Base-by-base conservation (phyloP, 2,113 vertebrate species). In the Peromyscus polionotus region DNA sequence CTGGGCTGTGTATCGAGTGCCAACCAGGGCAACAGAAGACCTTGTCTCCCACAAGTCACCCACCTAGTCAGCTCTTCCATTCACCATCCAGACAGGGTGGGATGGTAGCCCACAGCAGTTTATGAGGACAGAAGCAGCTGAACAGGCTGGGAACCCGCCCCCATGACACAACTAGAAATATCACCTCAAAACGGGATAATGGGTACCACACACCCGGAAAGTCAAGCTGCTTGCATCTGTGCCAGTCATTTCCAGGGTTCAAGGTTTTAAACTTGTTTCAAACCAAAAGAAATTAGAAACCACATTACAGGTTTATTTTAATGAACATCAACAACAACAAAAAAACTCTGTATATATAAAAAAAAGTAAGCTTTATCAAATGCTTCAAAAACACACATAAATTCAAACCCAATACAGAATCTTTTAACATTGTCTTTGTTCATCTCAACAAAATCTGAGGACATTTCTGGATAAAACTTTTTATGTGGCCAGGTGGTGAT, bases 331-430 rank as follows among this genome's bases (percentile, higher is more conserved):
- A 94, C 85, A 86, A 16, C 28, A 5, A 31, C 42, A 42, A 42
- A 42, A 45, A 67, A 45, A 45, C 45, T 72, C 17, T 73, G n/a
- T 72, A 8, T 96, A 45, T 88, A 61, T 95, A 96, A 48, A 96
- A 98, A 97, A 97, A 98, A 96, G 94, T 92, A 86, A 95, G 83
- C 45, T 94, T 96, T 96, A 96, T 97, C 89, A 97, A 97, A 97
- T 95, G 83, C 83, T 95, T 96, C 93, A 96, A 91, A 97, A 22
- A 93, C 59, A 80, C 70, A 93, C 77, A 76, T 7, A 85, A 17
- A 88, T 87, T 63, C 86, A 94, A 95, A 95, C 79, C 31, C 63
- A 96, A 76, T 92, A 97, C 59, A 97, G 76, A 97, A 90, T 94
- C 89, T 94, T 94, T 92, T 63, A 96, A 96, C n/a, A 85, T 94